These are phyloP conservation scores for Empidonax alnorum DNA, from an alignment of 2,113 vertebrate genomes.

Conservation along the genomic window DNA sequence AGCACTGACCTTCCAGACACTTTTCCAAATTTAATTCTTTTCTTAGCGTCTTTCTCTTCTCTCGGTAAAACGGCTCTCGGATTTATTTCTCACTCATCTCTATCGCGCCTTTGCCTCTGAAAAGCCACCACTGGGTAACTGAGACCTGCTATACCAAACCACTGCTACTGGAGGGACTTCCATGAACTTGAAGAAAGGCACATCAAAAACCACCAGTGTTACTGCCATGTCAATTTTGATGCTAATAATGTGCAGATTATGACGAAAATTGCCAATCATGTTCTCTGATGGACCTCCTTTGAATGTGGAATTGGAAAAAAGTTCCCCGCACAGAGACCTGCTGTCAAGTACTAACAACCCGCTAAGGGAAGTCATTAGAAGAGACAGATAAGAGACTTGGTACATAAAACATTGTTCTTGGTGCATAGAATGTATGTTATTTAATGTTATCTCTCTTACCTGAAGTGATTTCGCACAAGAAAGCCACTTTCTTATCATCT, in stretches of 20 bases:
- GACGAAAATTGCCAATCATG: conserved; percentile 99
- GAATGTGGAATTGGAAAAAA: conserved; percentile 96
- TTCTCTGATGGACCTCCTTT: conserved; percentile 99
- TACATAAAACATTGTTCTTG: conserved; percentile 97
- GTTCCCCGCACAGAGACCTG: conserved; percentile 97
- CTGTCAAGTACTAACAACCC: conserved; percentile 99
- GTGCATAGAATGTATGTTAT: conserved; percentile 91
- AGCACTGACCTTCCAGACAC: conserved; percentile 58
- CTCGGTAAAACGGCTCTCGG: conserved; percentile 44
- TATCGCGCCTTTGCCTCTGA: conserved; percentile 67
- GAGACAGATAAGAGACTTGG: conserved; percentile 96
- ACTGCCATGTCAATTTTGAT: conserved; percentile 97
- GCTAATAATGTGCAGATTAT: conserved; percentile 99
- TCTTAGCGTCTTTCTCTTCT: conserved; percentile 2
- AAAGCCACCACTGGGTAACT: conserved; percentile 76
- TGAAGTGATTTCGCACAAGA: conserved; percentile 85
- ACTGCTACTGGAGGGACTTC: conserved; percentile 85
- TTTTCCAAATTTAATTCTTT: conserved; percentile 44
- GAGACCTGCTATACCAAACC: conserved; percentile 76
- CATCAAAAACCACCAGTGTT: conserved; percentile 88
- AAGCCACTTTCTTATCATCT: conserved; percentile 86
- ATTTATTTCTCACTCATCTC: conserved; percentile 67
- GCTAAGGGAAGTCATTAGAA: conserved; percentile 99
- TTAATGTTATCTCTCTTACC: conserved; percentile 90
- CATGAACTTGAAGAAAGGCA: conserved; percentile 90